Conservation (phyloP, 2,888 invertebrate species). For the Blastobasis lacticolella region DNA sequence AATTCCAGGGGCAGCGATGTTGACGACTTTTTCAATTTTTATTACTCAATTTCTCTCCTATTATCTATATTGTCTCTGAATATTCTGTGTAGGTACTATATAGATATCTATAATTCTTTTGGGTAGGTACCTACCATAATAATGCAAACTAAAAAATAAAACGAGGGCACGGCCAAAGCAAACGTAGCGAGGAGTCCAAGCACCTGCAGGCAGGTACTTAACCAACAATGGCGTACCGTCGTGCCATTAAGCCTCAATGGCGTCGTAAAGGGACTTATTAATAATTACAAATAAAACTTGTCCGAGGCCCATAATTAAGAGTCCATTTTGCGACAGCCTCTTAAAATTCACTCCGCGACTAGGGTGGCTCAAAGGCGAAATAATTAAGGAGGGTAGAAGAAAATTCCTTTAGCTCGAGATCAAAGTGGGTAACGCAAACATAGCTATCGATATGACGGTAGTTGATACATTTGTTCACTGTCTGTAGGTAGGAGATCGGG, state of each 20-base stretch:
- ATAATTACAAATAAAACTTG: conserved; percentile 63
- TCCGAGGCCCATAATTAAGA: conserved; percentile 58
- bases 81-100: too few species aligned
- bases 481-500: too few species aligned
- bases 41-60: too few species aligned
- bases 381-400: conserved; percentile 68
- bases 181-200: background rate
- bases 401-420: conserved; percentile 57
- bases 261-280: conserved; percentile 40
- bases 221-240: conserved; percentile 11
- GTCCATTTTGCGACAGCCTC: conserved; percentile 66
- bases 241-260: conserved; percentile 4
- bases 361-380: conserved; percentile 62
- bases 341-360: conserved; percentile 65
- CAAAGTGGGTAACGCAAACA: conserved; percentile 39
- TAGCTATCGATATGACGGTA: too few species aligned
- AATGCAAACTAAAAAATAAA: too few species aligned
- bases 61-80: too few species aligned
- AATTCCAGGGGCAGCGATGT: too few species aligned
- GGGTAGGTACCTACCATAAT: too few species aligned
- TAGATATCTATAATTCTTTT: too few species aligned
- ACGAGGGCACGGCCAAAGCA: background rate
- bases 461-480: too few species aligned
- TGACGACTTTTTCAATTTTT: too few species aligned
- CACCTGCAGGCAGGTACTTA: background rate